phyloP scores from a whole-genome alignment of 30 jellyfish, hydroid and myxozoan species.

The Morbakka virulenta region DNA sequence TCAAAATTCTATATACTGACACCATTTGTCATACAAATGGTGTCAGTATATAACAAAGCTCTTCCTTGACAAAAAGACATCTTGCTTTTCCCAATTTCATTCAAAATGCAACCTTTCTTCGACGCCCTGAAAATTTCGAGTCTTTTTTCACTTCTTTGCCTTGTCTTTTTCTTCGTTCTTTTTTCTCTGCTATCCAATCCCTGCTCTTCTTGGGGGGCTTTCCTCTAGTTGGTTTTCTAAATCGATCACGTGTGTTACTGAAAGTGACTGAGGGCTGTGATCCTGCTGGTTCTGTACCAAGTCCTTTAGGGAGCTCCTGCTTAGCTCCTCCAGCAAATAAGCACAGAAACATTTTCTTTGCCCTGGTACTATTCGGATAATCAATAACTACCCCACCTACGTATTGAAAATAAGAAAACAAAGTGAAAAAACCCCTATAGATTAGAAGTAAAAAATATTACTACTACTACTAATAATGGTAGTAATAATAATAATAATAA shows the following conservation, averaged over 20 bases:
- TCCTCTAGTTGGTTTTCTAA: conserved; percentile 1
- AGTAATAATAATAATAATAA: too few species aligned
- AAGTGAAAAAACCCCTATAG: too few species aligned
- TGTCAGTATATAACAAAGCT: too few species aligned
- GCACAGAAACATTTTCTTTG: conserved; percentile 89
- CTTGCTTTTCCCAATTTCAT: too few species aligned
- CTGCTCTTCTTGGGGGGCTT: conserved; percentile 74
- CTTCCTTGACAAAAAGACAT: too few species aligned
- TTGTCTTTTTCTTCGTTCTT: conserved; percentile 71
- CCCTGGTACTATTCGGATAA: conserved; percentile 94
- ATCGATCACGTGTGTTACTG: conserved; percentile 25
- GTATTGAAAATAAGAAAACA: too few species aligned
- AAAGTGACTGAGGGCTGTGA: conserved; percentile 5
- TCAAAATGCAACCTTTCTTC: conserved; percentile 61
- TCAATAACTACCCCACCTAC: conserved; percentile 98
- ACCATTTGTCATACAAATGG: too few species aligned
- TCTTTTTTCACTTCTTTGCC: conserved; percentile 89
- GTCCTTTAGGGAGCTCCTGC: conserved; percentile 50
- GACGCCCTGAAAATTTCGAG: conserved; percentile 81
- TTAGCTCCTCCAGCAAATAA: conserved; percentile 80
- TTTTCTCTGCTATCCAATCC: conserved; percentile 85
- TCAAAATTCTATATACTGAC: too few species aligned
- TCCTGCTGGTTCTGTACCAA: conserved; percentile 60
- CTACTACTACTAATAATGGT: too few species aligned
- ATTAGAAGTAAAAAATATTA: too few species aligned